phyloP scores from a whole-genome alignment of 2,888 invertebrate species.

The Eilema caniola region DNA sequence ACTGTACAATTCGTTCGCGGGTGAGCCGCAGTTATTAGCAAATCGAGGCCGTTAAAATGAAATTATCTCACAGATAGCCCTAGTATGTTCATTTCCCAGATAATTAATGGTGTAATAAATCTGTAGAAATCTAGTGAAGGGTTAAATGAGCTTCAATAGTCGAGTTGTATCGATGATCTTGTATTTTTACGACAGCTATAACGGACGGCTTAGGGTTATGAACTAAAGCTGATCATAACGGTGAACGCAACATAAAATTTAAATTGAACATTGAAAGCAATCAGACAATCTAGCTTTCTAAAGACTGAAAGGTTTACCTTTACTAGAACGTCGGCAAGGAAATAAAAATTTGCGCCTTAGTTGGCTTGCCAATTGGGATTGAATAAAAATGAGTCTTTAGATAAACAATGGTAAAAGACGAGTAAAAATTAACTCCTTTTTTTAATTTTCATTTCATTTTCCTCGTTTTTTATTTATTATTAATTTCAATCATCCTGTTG shows the following conservation, averaged over 20 bases:
- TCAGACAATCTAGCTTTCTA: conserved; percentile 8
- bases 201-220: conserved; percentile 8
- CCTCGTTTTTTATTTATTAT: no score
- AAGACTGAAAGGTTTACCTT: no score
- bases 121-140: conserved; percentile 69
- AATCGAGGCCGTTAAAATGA: conserved; percentile 76
- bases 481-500: no score
- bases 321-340: not conserved
- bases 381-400: not conserved
- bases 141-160: conserved; percentile 58
- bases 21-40: conserved; percentile 74
- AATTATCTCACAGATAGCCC: conserved; percentile 51
- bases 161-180: conserved; percentile 30
- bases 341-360: not conserved
- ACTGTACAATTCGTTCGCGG: conserved; percentile 71
- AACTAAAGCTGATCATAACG: conserved; percentile 19
- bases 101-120: conserved; percentile 74
- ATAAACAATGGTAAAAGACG: no score
- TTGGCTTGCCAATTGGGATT: not conserved
- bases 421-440: no score
- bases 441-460: no score
- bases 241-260: conserved; percentile 23
- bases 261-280: conserved; percentile 20
- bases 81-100: conserved; percentile 48
- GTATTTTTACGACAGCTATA: conserved; percentile 26